A percentile compares a stretch with the other conserved stretches of the same genome.
These are phyloP conservation scores for Oscheius sp. DNA, from an alignment of 2,888 invertebrate species.

Conservation along the genomic window DNA sequence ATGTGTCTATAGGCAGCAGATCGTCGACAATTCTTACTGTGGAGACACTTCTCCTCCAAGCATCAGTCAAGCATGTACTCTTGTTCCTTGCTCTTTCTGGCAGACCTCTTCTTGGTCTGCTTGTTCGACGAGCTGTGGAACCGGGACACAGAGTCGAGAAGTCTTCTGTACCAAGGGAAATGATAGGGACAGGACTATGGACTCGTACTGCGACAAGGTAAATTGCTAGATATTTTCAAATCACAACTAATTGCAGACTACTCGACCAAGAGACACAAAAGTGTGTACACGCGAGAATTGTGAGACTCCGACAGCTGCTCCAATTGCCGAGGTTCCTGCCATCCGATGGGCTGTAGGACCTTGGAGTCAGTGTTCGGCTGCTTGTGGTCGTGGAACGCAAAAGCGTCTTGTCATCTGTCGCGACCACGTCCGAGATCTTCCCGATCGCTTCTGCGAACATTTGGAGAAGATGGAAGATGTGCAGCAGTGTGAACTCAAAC, in stretches of 20 bases:
- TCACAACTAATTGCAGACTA: conserved; percentile 36
- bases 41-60: conserved; percentile 55
- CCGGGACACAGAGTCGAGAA: conserved; percentile 78
- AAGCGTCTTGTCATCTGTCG: conserved; percentile 67
- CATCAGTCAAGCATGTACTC: conserved; percentile 53
- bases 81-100: conserved; percentile 67
- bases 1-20: conserved; percentile 69
- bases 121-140: conserved; percentile 79
- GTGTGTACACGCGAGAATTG: conserved; percentile 61
- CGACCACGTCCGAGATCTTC: conserved; percentile 61
- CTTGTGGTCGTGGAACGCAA: conserved; percentile 75
- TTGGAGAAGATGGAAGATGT: conserved; percentile 57
- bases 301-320: conserved; percentile 38
- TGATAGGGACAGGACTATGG: conserved; percentile 43
- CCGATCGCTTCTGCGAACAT: conserved; percentile 63
- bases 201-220: conserved; percentile 53
- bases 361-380: conserved; percentile 74
- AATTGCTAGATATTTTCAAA: neutral
- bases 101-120: conserved; percentile 60
- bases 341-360: conserved; percentile 68
- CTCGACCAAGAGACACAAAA: conserved; percentile 50
- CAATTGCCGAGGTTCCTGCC: conserved; percentile 49
- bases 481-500: conserved; percentile 56
- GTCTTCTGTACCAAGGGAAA: conserved; percentile 77
- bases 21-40: conserved; percentile 70